Conservation (phyloP, 2,113 vertebrate genomes). For the Albula goreensis region DNA sequence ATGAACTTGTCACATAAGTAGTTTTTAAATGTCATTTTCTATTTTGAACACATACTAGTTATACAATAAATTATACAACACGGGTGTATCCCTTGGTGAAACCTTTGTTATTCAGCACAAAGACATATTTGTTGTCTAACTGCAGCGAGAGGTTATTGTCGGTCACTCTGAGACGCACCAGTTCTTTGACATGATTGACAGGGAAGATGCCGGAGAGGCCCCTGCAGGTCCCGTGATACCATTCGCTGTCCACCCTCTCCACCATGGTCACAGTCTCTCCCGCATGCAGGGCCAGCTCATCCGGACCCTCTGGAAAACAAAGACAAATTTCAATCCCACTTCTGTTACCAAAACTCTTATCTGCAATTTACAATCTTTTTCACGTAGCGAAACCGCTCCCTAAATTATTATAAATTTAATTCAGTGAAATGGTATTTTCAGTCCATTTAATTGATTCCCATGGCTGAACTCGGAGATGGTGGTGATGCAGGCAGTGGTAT, state of each 20-base stretch:
- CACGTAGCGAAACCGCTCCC: no score
- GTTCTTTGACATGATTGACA: slow-evolving; percentile 72
- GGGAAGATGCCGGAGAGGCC: slow-evolving; percentile 75
- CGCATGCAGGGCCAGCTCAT: slow-evolving; percentile 71
- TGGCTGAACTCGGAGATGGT: no score
- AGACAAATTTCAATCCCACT: background rate
- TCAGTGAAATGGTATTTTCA: background rate
- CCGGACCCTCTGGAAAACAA: slow-evolving; percentile 66
- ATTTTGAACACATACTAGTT: no score
- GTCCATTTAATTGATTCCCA: no score
- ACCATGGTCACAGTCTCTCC: slow-evolving; percentile 74
- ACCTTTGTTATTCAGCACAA: background rate
- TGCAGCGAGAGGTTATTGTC: background rate
- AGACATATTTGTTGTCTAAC: background rate
- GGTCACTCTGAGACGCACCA: slow-evolving; percentile 64
- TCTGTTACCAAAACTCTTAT: background rate
- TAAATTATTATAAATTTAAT: background rate
- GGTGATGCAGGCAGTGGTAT: no score
- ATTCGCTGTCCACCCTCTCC: slow-evolving; percentile 73
- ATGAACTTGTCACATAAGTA: no score
- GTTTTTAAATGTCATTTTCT: no score
- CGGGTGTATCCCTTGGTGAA: no score
- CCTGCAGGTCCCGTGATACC: slow-evolving; percentile 77
- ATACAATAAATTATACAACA: no score
- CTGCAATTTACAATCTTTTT: background rate